phyloP scores from a whole-genome alignment of 1,140 invertebrate genomes.

The Nephotettix cincticeps region DNA sequence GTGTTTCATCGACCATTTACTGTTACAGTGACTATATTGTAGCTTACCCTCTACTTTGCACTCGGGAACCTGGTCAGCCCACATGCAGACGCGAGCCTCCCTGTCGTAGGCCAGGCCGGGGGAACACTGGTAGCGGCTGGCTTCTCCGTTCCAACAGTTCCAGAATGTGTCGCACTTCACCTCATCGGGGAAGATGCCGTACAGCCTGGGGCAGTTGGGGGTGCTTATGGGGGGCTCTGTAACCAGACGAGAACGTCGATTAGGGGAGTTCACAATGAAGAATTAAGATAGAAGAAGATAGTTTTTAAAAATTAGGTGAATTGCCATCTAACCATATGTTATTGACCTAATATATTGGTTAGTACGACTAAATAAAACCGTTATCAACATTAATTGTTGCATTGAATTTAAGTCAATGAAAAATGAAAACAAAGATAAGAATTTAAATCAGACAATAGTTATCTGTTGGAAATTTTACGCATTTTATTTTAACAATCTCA shows the following conservation, averaged over 20 bases:
- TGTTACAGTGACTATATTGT: no score
- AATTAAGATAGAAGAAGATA: neutral
- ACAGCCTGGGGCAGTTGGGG: slow-evolving; percentile 80
- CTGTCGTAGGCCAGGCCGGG: slow-evolving; percentile 92
- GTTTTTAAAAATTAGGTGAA: no score
- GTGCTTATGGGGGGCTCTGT: slow-evolving; percentile 83
- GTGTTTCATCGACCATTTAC: no score
- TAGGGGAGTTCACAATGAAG: neutral
- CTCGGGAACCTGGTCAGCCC: slow-evolving; percentile 90
- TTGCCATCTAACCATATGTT: no score
- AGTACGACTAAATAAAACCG: no score
- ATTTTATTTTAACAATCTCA: no score
- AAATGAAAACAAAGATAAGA: no score
- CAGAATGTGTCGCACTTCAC: slow-evolving; percentile 91
- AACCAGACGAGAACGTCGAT: slow-evolving; percentile 24
- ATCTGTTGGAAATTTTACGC: no score
- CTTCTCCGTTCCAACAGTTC: slow-evolving; percentile 95
- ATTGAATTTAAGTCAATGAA: no score
- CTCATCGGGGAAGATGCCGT: slow-evolving; percentile 90
- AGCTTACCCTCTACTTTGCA: slow-evolving; percentile 80
- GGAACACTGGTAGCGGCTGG: slow-evolving; percentile 90
- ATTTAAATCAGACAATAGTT: no score
- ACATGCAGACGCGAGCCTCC: slow-evolving; percentile 90
- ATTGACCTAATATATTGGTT: no score
- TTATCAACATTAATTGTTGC: no score